Base-by-base conservation (phyloP, 1,140 invertebrate species). In the Bombus cullumanus region DNA sequence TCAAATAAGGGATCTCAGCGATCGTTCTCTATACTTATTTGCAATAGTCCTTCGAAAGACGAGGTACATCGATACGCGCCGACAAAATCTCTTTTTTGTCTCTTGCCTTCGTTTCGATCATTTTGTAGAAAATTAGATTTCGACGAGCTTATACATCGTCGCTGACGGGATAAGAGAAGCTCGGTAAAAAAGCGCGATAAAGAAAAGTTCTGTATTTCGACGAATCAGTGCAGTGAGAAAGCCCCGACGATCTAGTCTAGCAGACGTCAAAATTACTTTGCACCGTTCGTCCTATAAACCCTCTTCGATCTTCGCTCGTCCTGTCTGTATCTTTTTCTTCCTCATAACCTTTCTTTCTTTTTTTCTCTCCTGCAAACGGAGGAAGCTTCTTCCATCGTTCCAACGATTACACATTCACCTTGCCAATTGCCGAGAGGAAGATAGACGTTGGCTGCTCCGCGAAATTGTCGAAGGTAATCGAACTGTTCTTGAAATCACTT, bases 391-490 rank as follows among this genome's bases (percentile, higher is more conserved):
- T 76, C 69, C 71, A 47, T 83, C 85, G 71, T 83, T 84, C 82
- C 73, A 74, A 59, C 84, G 85, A 91, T 89, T 91, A 89, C 86
- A 73, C 74, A 73, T 82, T 86, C 85, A 82, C 72, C 69, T 72
- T 34, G 81, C 82, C 69, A 79, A 69, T 79, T 64, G 75, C 57
- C 13, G 71, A 43, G 18, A 53, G 59, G 12, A 68, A 73, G 82
- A 74, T 72, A 69, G 68, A 62, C 71, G 79, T 62, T 79, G 75
- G 88, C 53, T 43, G 71, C 69, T 66, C 71, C 59, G 47, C 78
- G 64, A 87, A 85, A 91, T 92, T 87, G 83, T 83, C 85, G 81
- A 79, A 74, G 76, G 86, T 86, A 87, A 86, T 90, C 91, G 86
- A 87, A 87, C 74, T 66, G 83, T 82, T 91, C 83, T 77, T 80